Evolutionary conservation across 2,888 invertebrate genomes (phyloP).

Genomic region (Lepas anatifera): DNA sequence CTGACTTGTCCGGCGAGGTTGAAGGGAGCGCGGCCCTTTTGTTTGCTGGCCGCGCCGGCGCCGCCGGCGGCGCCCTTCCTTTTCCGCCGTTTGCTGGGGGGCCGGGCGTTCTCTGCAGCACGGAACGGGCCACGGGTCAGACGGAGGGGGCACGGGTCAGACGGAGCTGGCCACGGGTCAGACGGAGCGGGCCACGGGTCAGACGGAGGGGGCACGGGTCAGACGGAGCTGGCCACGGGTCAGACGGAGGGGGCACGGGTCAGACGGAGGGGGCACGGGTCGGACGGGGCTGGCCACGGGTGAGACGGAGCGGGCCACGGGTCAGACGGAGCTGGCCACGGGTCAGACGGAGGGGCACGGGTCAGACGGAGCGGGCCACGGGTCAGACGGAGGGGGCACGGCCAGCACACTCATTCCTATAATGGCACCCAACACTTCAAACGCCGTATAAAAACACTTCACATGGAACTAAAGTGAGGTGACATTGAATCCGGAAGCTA

Average conservation of each 20-base stretch:
- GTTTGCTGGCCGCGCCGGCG: conserved; percentile 48
- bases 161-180: background rate
- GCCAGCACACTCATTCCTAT: too few species aligned
- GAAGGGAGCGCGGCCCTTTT: conserved; percentile 93
- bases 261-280: background rate
- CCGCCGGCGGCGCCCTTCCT: conserved; percentile 63
- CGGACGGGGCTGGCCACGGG: too few species aligned
- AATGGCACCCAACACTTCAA: too few species aligned
- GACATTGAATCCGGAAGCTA: too few species aligned
- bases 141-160: background rate
- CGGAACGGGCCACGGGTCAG: background rate
- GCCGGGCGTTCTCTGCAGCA: conserved; percentile 77
- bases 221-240: background rate
- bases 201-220: too few species aligned
- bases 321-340: background rate
- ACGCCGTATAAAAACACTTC: too few species aligned
- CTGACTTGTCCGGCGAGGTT: conserved; percentile 83
- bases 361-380: background rate
- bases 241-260: background rate
- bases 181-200: background rate
- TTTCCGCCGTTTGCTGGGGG: conserved; percentile 90
- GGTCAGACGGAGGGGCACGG: too few species aligned
- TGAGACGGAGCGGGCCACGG: background rate
- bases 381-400: background rate
- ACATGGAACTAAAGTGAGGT: too few species aligned